Evolutionary conservation across 2,888 invertebrate species (phyloP).

Genomic region (Drosophila fungiperda): DNA sequence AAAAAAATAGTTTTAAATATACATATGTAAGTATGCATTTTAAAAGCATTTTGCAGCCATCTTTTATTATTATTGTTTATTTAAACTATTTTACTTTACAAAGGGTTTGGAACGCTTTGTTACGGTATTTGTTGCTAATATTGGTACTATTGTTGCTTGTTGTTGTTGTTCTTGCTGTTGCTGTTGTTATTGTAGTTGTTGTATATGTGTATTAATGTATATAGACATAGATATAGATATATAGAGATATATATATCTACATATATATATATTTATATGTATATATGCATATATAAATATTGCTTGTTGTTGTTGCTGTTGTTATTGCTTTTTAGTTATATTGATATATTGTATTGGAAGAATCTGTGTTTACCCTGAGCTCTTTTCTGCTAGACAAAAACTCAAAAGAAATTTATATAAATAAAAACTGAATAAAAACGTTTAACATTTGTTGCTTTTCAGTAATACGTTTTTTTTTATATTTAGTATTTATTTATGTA

Average conservation of each 20-base stretch:
- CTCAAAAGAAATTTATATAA: slow-evolving; percentile 30
- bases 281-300: slow-evolving; percentile 68
- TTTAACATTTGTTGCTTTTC: slow-evolving; percentile 12
- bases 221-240: slow-evolving; percentile 35
- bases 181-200: slow-evolving; percentile 34
- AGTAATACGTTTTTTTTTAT: slow-evolving; percentile 14
- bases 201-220: slow-evolving; percentile 37
- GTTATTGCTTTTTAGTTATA: slow-evolving; percentile 57
- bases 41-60: slow-evolving; percentile 49
- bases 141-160: slow-evolving; percentile 73
- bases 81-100: slow-evolving; percentile 7
- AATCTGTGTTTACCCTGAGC: slow-evolving; percentile 86
- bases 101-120: slow-evolving; percentile 29
- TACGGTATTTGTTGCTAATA: slow-evolving; percentile 46
- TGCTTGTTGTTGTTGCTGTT: slow-evolving; percentile 57
- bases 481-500: slow-evolving; percentile 12
- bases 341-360: slow-evolving; percentile 83
- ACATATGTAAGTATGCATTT: slow-evolving; percentile 24
- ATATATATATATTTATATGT: slow-evolving; percentile 43
- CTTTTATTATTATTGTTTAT: neutral
- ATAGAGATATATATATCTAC: slow-evolving; percentile 26
- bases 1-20: slow-evolving; percentile 62
- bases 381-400: slow-evolving; percentile 79
- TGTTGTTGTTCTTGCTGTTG: slow-evolving; percentile 31
- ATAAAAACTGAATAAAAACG: slow-evolving; percentile 3